A percentile compares a stretch with the other conserved stretches of the same genome.
Evolutionary conservation across 2,797 vertebrate species (phyloP).

Genomic region (Buceros bicornis): DNA sequence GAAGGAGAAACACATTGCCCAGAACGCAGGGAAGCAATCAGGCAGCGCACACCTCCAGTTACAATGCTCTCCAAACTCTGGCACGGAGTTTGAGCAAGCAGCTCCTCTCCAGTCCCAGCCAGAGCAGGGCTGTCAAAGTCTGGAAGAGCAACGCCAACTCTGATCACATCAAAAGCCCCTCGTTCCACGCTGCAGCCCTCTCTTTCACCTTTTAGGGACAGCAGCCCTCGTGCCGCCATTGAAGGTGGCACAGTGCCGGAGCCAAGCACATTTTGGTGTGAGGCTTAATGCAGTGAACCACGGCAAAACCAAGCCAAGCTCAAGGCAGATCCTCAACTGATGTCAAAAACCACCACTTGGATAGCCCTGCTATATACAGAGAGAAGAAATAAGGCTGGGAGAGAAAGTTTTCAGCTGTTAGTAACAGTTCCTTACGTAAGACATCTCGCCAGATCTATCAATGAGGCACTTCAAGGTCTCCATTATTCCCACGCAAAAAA

Average conservation of each 20-base stretch:
- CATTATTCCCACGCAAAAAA: neutral
- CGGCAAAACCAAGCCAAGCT: neutral
- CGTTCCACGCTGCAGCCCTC: neutral
- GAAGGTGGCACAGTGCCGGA: neutral
- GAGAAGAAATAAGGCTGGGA: neutral
- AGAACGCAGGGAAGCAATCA: neutral
- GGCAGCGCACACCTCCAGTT: neutral
- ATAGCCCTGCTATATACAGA: neutral
- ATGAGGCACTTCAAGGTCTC: neutral
- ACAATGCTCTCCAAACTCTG: neutral
- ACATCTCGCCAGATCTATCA: neutral
- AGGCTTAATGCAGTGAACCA: neutral
- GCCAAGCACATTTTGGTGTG: neutral
- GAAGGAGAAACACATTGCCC: neutral
- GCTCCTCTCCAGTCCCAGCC: neutral
- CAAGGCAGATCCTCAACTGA: neutral
- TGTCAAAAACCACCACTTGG: neutral
- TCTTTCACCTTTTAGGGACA: neutral
- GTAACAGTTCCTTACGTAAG: neutral
- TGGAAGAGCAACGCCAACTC: neutral
- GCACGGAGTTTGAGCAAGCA: neutral
- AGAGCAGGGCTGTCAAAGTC: neutral
- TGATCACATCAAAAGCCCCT: neutral
- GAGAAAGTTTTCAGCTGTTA: neutral
- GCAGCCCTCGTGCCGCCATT: neutral